Conservation (phyloP, 2,113 vertebrate species). For the Antennarius striatus region DNA sequence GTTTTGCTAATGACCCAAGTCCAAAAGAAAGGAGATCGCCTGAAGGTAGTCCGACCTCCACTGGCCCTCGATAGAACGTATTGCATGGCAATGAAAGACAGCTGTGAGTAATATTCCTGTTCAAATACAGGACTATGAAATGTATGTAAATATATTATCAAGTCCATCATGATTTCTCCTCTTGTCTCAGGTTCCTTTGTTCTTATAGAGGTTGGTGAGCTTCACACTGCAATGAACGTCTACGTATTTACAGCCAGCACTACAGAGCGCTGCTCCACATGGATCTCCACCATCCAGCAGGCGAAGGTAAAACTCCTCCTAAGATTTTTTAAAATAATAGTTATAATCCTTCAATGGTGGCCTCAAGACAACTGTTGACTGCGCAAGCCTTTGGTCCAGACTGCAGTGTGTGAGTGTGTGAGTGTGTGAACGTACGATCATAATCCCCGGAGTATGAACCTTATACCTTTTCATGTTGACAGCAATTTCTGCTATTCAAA, state of each 20-base stretch:
- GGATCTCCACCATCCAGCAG: constrained; percentile 71
- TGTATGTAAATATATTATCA: not conserved
- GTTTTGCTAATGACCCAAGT: constrained; percentile 84
- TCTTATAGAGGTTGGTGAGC: constrained; percentile 77
- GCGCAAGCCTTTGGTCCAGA: too few species aligned
- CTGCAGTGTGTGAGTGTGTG: too few species aligned
- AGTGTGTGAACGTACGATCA: not conserved
- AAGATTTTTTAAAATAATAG: too few species aligned
- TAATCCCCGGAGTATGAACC: not conserved
- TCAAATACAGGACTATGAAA: not conserved
- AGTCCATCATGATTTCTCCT: not conserved
- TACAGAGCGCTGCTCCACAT: constrained; percentile 65
- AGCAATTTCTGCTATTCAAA: too few species aligned
- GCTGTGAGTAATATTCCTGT: constrained; percentile 70
- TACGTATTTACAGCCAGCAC: constrained; percentile 70
- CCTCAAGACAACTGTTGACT: too few species aligned
- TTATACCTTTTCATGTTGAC: too few species aligned
- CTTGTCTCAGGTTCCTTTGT: constrained; percentile 75
- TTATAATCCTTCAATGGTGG: too few species aligned
- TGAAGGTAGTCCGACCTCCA: constrained; percentile 84
- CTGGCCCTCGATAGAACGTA: constrained; percentile 81
- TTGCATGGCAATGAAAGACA: constrained; percentile 79
- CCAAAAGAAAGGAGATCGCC: constrained; percentile 81
- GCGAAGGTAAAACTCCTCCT: constrained; percentile 67
- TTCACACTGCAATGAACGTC: constrained; percentile 71